Base-by-base conservation (phyloP, 2,797 vertebrate genomes). In the Ctenochaetus hawaiiensis region DNA sequence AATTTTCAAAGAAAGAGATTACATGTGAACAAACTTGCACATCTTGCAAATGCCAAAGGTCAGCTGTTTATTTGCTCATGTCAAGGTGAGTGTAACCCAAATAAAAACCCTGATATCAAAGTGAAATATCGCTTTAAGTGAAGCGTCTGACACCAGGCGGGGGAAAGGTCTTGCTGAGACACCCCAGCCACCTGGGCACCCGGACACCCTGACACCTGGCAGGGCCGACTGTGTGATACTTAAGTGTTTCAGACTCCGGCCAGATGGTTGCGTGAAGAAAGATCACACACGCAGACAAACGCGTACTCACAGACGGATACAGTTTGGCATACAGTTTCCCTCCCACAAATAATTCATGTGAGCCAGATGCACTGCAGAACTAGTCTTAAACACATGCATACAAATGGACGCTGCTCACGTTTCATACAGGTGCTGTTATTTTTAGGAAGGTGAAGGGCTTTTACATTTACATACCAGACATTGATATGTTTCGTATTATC, bases 301-400 rank as follows among this genome's bases (percentile, higher is more conserved):
- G 7, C 13, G 48, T 56, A 68, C 52, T 49, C 53, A 5, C 75
- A 83, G 30, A 87, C 76, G 70, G 78, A 52, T 69, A 75, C 80
- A 77, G 51, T 67, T 81, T 81, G 83, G 87, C 73, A 70, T 89
- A 83, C 82, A 85, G 86, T 89, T 80, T 80, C 30, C 83, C 68
- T 78, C 52, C 8, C 81, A 87, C 89, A 77, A 93, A 95, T 94
- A 90, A 95, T 93, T 93, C 11, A 95, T 92, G 86, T 45, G 65
- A 82, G 83, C 85, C 92, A 91, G 92, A 91, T 91, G 90, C 85
- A 80, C 44, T 80, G 72, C 81, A 80, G 89, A 77, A 62, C 80
- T 49, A 65, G 69, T 84, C 65, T 82, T 68, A 68, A 78, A 87
- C 62, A 80, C 67, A 67, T 39, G 63, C 84, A 78, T 34, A 67